These are phyloP conservation scores for Platycheirus albimanus DNA, from an alignment of 2,888 invertebrate genomes.

Conservation along the genomic window DNA sequence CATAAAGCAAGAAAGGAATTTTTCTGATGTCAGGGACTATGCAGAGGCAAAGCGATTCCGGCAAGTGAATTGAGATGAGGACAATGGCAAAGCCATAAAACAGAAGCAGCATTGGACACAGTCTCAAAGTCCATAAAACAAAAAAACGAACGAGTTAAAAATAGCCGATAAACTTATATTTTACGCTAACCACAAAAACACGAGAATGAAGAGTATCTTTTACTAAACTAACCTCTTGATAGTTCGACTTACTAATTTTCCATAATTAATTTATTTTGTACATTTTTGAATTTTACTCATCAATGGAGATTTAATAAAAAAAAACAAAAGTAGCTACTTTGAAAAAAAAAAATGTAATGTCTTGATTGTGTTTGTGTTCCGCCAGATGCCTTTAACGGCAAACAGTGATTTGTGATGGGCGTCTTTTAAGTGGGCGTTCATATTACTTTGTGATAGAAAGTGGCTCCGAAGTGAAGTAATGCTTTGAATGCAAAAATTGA, in stretches of 20 bases:
- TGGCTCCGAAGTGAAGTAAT: conserved; percentile 21
- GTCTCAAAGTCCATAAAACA: neutral
- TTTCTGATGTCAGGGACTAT: conserved; percentile 81
- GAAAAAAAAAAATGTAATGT: neutral
- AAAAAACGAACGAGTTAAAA: conserved; percentile 44
- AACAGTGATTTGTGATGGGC: conserved; percentile 37
- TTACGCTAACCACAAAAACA: conserved; percentile 31
- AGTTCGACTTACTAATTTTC: conserved; percentile 40
- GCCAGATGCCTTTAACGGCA: conserved; percentile 29
- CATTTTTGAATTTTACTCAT: conserved; percentile 40
- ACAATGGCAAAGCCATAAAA: conserved; percentile 37
- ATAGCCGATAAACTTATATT: neutral
- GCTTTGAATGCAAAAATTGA: conserved; percentile 9
- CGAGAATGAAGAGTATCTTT: neutral
- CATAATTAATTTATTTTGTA: conserved; percentile 62
- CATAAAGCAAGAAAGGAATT: conserved; percentile 81
- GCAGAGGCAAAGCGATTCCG: conserved; percentile 80
- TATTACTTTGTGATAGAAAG: conserved; percentile 40
- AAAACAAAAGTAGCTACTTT: conserved; percentile 46
- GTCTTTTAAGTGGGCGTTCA: conserved; percentile 48
- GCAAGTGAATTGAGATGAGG: conserved; percentile 75
- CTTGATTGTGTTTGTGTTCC: neutral
- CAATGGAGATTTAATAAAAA: conserved; percentile 38
- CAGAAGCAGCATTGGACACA: neutral
- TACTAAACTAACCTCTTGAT: conserved; percentile 20